Evolutionary conservation across 1,140 invertebrate genomes (phyloP).

Genomic region (Oedothorax gibbosus): DNA sequence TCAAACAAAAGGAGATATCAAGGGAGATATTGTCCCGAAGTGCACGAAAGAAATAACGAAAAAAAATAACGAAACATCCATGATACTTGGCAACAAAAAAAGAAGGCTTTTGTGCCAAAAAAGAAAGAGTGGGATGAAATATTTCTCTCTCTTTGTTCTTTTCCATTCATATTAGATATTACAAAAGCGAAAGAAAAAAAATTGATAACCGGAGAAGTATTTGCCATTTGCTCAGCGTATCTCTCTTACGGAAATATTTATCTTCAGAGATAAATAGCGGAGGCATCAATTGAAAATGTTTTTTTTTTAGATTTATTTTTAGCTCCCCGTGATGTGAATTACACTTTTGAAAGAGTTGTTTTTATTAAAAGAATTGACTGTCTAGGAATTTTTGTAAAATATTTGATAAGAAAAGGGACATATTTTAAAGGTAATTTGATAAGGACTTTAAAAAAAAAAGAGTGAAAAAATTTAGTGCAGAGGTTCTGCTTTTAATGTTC

Average conservation of each 20-base stretch:
- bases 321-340: too few species aligned
- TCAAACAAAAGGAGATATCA: conserved; percentile 32
- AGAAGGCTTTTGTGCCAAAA: conserved; percentile 6
- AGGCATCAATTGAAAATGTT: not conserved
- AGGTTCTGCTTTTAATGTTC: too few species aligned
- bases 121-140: not conserved
- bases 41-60: not conserved
- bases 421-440: too few species aligned
- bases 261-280: conserved; percentile 31
- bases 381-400: too few species aligned
- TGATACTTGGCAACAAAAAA: not conserved
- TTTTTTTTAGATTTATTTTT: not conserved
- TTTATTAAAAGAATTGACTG: not conserved
- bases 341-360: conserved; percentile 11
- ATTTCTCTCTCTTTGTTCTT: conserved; percentile 11
- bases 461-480: too few species aligned
- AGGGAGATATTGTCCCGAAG: conserved; percentile 25
- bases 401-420: too few species aligned
- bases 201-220: conserved; percentile 38
- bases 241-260: conserved; percentile 35
- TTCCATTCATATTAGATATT: conserved; percentile 20
- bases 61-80: conserved; percentile 15
- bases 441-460: too few species aligned
- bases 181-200: conserved; percentile 15
- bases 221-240: conserved; percentile 35